Percentiles rank a stretch among this genome's conserved stretches.
Evolutionary conservation across 2,888 invertebrate species (phyloP).

Genomic region (Linyphia triangularis): DNA sequence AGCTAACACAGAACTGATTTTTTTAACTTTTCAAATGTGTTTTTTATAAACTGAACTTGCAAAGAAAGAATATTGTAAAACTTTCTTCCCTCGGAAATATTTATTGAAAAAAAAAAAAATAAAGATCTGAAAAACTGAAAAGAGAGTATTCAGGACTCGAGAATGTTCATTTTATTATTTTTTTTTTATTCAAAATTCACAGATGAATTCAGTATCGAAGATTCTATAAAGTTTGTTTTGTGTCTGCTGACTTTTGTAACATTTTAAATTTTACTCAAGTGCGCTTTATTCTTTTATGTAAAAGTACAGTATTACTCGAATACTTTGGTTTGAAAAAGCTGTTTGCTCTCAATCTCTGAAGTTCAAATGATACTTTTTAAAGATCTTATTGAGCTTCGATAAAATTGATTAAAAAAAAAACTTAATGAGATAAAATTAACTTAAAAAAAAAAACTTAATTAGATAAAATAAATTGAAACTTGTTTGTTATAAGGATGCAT

Average conservation of each 20-base stretch:
- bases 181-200: conserved; percentile 2
- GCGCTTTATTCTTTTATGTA: too few species aligned
- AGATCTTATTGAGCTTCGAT: too few species aligned
- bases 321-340: too few species aligned
- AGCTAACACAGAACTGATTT: background rate
- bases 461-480: too few species aligned
- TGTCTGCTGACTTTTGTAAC: background rate
- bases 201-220: background rate
- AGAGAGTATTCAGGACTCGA: background rate
- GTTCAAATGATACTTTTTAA: too few species aligned
- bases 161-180: background rate
- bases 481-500: too few species aligned
- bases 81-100: background rate
- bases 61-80: conserved; percentile 23
- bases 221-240: background rate
- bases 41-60: background rate
- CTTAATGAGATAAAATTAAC: too few species aligned
- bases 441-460: too few species aligned
- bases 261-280: background rate
- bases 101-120: conserved; percentile 3
- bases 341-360: too few species aligned
- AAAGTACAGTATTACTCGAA: too few species aligned
- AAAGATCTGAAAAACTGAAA: background rate
- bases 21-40: background rate
- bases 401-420: too few species aligned